Percentiles rank a stretch among this genome's conserved stretches.
phyloP scores from a whole-genome alignment of 2,888 invertebrate genomes.

The Drosophila demipolita region DNA sequence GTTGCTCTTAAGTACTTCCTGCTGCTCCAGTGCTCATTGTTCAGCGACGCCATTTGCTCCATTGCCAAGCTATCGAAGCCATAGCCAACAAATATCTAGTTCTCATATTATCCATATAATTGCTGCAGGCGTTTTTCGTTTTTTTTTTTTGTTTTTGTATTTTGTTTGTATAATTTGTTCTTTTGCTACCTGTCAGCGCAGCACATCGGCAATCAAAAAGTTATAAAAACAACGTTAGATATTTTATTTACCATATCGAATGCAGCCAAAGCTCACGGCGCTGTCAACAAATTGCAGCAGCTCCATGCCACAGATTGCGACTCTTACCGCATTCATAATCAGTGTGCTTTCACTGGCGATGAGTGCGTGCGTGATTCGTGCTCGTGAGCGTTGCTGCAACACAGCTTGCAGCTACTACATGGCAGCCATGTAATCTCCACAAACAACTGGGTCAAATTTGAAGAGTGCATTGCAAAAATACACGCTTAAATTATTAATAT shows the following conservation, averaged over 20 bases:
- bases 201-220: constrained; percentile 67
- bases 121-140: constrained; percentile 62
- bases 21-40: constrained; percentile 63
- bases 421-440: background rate
- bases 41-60: constrained; percentile 45
- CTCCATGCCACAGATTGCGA: constrained; percentile 5
- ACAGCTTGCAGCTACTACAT: background rate
- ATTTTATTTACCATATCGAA: constrained; percentile 65
- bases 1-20: constrained; percentile 82
- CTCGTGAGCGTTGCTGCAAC: background rate
- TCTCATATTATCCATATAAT: constrained; percentile 60
- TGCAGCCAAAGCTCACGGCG: constrained; percentile 43
- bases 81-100: constrained; percentile 56
- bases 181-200: constrained; percentile 54
- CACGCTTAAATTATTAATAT: background rate
- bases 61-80: constrained; percentile 54
- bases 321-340: constrained; percentile 31
- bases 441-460: background rate
- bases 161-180: constrained; percentile 6
- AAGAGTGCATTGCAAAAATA: background rate
- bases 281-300: constrained; percentile 46
- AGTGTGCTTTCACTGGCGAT: constrained; percentile 11
- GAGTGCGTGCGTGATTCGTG: constrained; percentile 1
- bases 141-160: background rate
- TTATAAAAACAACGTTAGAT: constrained; percentile 53